Evolutionary conservation across 2,888 invertebrate genomes (phyloP), one percentile per base, ranked within the genome.

Genomic region (Dasysyrphus albostriatus): DNA sequence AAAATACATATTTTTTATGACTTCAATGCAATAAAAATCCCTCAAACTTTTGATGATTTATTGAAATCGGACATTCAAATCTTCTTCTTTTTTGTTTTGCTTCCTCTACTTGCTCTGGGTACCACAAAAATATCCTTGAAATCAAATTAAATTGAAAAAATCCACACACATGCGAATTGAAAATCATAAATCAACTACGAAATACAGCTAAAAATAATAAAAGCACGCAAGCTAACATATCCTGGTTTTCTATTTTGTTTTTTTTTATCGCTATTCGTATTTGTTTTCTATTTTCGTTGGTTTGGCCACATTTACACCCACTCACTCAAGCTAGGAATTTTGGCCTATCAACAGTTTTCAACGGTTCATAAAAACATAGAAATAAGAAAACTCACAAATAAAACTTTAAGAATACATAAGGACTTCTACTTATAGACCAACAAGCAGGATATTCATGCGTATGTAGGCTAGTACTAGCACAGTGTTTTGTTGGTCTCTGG

Each of bases 31-130:
- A 87, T 81, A 82, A 82, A 77, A 73, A 77, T 54, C 72, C 44
- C 65, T 42, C 47, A 61, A 78, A 69, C 61, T 77, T 77, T 63
- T 47, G 42, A 73, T 85, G 84, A 85, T 85, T 85, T 85, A 85
- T 85, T 81, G 84, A 77, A 73, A 85, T 81, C 77, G 84, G 84
- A 85, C 84, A 81, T 56, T 61, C 73, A 77, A 81, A 85, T 85
- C 84, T 81, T 81, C n/a, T 67, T 69, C 39, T 51, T 70, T 61
- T 54, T 54, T 54, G 47, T 54, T 24, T 6, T 54, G 14, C 8
- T 32, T 32, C 8, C 51, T 54, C 51, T 49, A 49, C 24, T 24
- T 24, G 24, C 2, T 24, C 7, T 67, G 49, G n/a, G 34, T 19
- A 67, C 67, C 49, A 67, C 67, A 67, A 67, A 49, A 67, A 49